Conservation (phyloP, 2,888 invertebrate species). For the Hanleya hanleyi region DNA sequence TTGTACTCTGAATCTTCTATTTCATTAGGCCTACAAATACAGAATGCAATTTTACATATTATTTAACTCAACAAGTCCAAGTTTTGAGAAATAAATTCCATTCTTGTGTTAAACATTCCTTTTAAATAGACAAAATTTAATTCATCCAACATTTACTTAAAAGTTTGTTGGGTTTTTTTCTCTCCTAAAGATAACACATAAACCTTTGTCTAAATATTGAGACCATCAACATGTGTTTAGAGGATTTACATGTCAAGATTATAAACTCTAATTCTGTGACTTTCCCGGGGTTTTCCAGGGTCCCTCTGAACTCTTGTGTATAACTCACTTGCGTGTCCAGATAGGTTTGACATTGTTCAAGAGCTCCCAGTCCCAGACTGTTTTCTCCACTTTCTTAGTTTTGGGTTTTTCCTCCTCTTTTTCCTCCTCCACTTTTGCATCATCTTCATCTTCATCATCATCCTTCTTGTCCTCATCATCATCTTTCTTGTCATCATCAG, state of each 20-base stretch:
- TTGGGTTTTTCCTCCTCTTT: conserved; percentile 81
- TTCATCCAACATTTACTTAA: neutral
- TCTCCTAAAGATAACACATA: neutral
- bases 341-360: conserved; percentile 98
- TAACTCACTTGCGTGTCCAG: conserved; percentile 92
- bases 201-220: neutral
- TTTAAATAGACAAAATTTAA: neutral
- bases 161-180: neutral
- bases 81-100: neutral
- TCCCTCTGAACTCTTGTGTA: no score
- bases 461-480: conserved; percentile 60
- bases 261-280: no score
- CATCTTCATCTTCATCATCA: conserved; percentile 66
- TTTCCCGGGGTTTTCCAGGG: no score
- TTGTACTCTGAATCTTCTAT: conserved; percentile 92
- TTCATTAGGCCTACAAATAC: conserved; percentile 78
- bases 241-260: no score
- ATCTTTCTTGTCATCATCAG: conserved; percentile 65
- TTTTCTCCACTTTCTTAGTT: conserved; percentile 92
- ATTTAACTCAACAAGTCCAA: neutral
- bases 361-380: conserved; percentile 98
- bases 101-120: neutral
- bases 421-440: conserved; percentile 79
- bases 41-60: neutral
- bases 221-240: no score